These are phyloP conservation scores for Lucilia cuprina DNA, from an alignment of 1,140 invertebrate species.

Conservation along the genomic window DNA sequence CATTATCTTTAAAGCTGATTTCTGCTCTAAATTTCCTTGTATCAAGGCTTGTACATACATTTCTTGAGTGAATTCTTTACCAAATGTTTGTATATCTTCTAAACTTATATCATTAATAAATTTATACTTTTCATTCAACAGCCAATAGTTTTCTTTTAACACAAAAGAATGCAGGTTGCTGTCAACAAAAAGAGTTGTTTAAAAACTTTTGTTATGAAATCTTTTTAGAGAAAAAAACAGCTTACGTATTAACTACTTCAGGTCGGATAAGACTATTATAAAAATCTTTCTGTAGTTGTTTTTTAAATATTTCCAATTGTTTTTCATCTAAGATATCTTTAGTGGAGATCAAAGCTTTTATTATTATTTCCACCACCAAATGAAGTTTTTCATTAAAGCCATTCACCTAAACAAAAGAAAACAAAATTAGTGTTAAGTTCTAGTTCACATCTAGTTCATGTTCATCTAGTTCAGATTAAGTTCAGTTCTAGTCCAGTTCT, in stretches of 20 bases:
- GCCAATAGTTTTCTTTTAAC: constrained; percentile 69
- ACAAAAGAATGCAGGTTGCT: constrained; percentile 74
- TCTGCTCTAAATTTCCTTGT: constrained; percentile 77
- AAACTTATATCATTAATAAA: constrained; percentile 69
- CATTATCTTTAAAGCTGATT: constrained; percentile 68
- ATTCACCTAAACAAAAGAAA: constrained; percentile 62
- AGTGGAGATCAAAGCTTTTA: constrained; percentile 68
- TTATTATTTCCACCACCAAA: constrained; percentile 72
- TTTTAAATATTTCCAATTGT: constrained; percentile 74
- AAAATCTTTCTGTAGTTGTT: constrained; percentile 71
- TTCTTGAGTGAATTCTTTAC: constrained; percentile 66
- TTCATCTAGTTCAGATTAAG: too few species aligned
- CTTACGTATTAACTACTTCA: constrained; percentile 70
- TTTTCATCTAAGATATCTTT: constrained; percentile 64
- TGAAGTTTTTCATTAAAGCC: constrained; percentile 63
- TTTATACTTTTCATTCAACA: constrained; percentile 71
- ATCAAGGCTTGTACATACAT: constrained; percentile 75
- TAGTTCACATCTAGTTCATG: too few species aligned
- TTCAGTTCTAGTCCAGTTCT: too few species aligned
- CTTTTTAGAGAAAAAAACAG: background rate
- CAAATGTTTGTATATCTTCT: constrained; percentile 69
- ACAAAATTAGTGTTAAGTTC: background rate
- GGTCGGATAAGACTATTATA: constrained; percentile 79
- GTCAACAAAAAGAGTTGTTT: background rate
- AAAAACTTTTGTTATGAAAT: background rate